phyloP scores from a whole-genome alignment of 2,888 invertebrate genomes.

The Muscina levida region DNA sequence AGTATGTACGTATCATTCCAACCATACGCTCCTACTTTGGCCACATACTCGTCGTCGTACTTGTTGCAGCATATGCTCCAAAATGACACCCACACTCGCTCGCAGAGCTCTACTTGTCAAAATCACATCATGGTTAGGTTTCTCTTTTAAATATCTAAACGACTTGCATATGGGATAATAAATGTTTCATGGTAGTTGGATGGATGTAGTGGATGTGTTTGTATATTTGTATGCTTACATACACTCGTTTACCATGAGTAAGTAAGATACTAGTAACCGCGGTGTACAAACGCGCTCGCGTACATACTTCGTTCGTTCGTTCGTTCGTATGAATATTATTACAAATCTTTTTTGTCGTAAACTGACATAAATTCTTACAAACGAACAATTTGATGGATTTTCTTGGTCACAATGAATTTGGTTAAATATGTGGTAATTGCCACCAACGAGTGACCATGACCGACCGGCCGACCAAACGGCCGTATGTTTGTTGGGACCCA shows the following conservation, averaged over 20 bases:
- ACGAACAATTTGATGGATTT: slow-evolving; percentile 66
- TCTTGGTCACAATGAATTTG: slow-evolving; percentile 65
- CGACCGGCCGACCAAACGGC: slow-evolving; percentile 25
- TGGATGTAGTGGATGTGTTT: too few relatives aligned
- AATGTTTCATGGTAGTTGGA: too few relatives aligned
- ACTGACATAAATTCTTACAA: slow-evolving; percentile 66
- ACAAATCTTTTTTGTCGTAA: slow-evolving; percentile 41
- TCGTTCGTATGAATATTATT: slow-evolving; percentile 35
- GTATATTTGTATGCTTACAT: background rate
- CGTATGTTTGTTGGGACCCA: background rate
- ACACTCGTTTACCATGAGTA: too few relatives aligned
- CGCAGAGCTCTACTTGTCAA: slow-evolving; percentile 61
- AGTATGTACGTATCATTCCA: too few relatives aligned
- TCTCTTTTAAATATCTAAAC: slow-evolving; percentile 47
- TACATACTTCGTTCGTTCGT: background rate
- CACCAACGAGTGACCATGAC: slow-evolving; percentile 66
- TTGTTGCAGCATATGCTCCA: slow-evolving; percentile 52
- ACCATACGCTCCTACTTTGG: background rate
- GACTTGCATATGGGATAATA: slow-evolving; percentile 9
- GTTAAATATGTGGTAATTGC: slow-evolving; percentile 68
- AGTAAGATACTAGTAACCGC: too few relatives aligned
- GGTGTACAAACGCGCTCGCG: too few relatives aligned
- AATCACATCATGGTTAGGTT: slow-evolving; percentile 63
- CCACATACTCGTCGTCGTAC: background rate
- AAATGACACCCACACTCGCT: slow-evolving; percentile 65